Percentiles rank a stretch among this genome's conserved stretches.
Evolutionary conservation across 2,797 vertebrate species (phyloP).

Genomic region (Chromobotia macracanthus): DNA sequence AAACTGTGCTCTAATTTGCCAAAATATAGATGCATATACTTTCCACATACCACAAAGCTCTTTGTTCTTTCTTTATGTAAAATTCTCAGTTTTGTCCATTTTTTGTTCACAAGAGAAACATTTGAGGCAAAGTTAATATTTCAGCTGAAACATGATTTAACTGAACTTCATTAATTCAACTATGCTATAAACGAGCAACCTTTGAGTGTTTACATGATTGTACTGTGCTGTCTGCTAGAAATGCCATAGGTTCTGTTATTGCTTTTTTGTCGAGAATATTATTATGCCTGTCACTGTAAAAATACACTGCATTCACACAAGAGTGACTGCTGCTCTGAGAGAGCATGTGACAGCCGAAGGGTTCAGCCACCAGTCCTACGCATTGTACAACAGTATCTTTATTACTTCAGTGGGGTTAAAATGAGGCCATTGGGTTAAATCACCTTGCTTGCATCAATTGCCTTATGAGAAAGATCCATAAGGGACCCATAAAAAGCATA

Average conservation of each 20-base stretch:
- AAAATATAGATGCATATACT: too few species aligned
- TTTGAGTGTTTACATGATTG: not conserved
- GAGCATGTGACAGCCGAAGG: constrained; percentile 17
- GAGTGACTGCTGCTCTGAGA: not conserved
- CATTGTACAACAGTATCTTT: constrained; percentile 39
- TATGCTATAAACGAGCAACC: not conserved
- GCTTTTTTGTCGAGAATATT: not conserved
- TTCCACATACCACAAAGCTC: not conserved
- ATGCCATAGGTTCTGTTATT: not conserved
- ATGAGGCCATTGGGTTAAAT: constrained; percentile 44
- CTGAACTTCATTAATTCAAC: not conserved
- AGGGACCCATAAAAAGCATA: constrained; percentile 26
- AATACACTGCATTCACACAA: not conserved
- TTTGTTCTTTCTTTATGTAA: not conserved
- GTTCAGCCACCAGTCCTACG: constrained; percentile 16
- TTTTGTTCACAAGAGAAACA: not conserved
- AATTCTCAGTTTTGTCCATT: not conserved
- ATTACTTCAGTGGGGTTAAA: constrained; percentile 40
- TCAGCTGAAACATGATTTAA: too few species aligned
- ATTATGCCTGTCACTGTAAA: not conserved
- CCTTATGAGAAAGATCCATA: constrained; percentile 40
- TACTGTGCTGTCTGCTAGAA: not conserved
- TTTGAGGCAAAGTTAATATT: not conserved
- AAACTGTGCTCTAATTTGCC: not conserved
- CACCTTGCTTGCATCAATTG: constrained; percentile 41